These are phyloP conservation scores for Sinohyriopsis cumingii DNA, from an alignment of 2,888 invertebrate genomes.

Conservation along the genomic window DNA sequence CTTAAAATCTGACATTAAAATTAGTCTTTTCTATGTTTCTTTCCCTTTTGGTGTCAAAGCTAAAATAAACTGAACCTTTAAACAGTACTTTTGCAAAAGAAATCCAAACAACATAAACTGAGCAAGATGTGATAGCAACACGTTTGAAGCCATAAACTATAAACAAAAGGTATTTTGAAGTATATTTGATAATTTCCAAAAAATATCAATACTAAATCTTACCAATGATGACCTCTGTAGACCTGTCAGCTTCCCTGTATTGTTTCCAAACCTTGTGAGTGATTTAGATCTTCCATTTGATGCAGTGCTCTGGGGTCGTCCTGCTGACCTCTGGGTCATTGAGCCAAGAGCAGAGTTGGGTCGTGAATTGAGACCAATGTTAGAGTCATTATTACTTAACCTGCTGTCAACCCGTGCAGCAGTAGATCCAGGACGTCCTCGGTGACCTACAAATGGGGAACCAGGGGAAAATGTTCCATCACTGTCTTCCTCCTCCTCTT, in stretches of 20 bases:
- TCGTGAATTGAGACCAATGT: conserved; percentile 39
- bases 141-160: too few species aligned
- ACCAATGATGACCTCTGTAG: conserved; percentile 53
- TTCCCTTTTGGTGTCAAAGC: too few species aligned
- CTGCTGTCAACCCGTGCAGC: conserved; percentile 33
- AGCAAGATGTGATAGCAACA: too few species aligned
- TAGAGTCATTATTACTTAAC: conserved; percentile 30
- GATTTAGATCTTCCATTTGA: conserved; percentile 44
- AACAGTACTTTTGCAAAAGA: too few species aligned
- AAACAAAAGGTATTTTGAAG: background rate
- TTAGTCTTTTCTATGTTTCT: too few species aligned
- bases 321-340: conserved; percentile 3
- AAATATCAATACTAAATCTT: conserved; percentile 8
- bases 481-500: conserved; percentile 56
- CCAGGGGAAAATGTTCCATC: conserved; percentile 38
- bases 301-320: conserved; percentile 38
- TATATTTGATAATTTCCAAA: background rate
- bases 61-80: too few species aligned
- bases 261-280: conserved; percentile 37
- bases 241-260: conserved; percentile 42
- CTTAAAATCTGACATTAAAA: too few species aligned
- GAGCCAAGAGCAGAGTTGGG: conserved; percentile 42
- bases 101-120: too few species aligned
- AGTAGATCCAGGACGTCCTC: conserved; percentile 34
- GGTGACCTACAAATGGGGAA: conserved; percentile 25